Conservation (phyloP, 2,888 invertebrate genomes). For the Machimus rusticus region DNA sequence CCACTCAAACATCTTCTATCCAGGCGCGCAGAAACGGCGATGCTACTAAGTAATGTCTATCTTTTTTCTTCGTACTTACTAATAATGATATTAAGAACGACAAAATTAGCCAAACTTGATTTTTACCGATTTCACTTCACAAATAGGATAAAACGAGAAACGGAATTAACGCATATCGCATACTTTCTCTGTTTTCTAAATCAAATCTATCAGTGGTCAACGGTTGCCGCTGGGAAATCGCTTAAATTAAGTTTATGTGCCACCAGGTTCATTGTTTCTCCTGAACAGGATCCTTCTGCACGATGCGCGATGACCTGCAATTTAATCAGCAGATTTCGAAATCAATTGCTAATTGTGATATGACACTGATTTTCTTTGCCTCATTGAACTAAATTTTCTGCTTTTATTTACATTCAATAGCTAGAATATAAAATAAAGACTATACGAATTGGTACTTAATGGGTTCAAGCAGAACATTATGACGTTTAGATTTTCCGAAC, state of each 20-base stretch:
- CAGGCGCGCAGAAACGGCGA: not conserved
- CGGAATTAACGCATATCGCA: not conserved
- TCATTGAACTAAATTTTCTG: not conserved
- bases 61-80: not conserved
- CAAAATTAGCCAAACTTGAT: slow-evolving; percentile 25
- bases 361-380: not conserved
- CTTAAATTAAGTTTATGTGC: not conserved
- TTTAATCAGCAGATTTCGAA: not conserved
- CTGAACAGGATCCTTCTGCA: not conserved
- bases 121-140: slow-evolving; percentile 24
- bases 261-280: not conserved
- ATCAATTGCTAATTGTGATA: not conserved
- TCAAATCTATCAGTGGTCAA: not conserved
- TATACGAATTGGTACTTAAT: not conserved
- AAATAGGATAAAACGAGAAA: slow-evolving; percentile 34
- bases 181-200: slow-evolving; percentile 34
- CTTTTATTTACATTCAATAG: not conserved
- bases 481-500: too few relatives aligned
- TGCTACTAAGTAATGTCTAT: slow-evolving; percentile 8
- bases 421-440: not conserved
- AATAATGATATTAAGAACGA: slow-evolving; percentile 19
- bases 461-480: too few relatives aligned
- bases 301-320: not conserved
- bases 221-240: not conserved
- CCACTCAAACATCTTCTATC: not conserved